Conservation (phyloP, 2,113 vertebrate species). For the Xenopus tropicalis region DNA sequence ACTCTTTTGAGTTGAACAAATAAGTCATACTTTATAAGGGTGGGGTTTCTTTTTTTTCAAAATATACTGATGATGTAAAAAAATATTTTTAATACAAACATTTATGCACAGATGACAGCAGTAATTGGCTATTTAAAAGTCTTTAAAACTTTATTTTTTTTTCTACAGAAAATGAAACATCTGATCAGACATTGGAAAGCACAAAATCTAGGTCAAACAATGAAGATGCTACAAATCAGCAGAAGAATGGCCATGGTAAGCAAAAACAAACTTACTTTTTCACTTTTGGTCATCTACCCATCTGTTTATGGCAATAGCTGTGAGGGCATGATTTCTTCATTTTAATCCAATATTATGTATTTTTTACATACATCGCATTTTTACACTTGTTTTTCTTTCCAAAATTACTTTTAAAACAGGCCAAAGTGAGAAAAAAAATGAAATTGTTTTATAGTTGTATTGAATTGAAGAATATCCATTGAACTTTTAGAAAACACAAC, state of each 20-base stretch:
- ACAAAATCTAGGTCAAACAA: slow-evolving; percentile 32
- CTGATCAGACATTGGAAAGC: slow-evolving; percentile 35
- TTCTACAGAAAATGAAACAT: slow-evolving; percentile 22
- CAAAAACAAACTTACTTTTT: background rate
- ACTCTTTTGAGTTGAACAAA: background rate
- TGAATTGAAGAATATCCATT: too few species aligned
- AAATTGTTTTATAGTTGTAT: too few species aligned
- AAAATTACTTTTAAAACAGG: too few species aligned
- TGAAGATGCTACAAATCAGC: slow-evolving; percentile 9
- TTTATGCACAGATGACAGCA: background rate
- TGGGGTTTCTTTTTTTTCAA: background rate
- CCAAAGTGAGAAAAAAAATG: too few species aligned
- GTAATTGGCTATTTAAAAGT: background rate
- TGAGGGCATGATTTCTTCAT: too few species aligned
- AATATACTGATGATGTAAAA: background rate
- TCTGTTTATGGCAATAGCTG: too few species aligned
- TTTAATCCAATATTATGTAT: too few species aligned
- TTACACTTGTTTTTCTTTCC: too few species aligned
- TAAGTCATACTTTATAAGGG: background rate
- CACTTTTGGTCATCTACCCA: too few species aligned
- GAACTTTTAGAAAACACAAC: too few species aligned
- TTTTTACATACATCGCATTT: too few species aligned
- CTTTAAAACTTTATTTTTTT: background rate
- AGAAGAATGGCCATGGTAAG: slow-evolving; percentile 4
- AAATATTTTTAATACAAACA: background rate